A percentile compares a stretch with the other conserved stretches of the same genome.
These are phyloP conservation scores for Propithecus deckenii DNA, from an alignment of 2,797 vertebrate species.

Conservation along the genomic window DNA sequence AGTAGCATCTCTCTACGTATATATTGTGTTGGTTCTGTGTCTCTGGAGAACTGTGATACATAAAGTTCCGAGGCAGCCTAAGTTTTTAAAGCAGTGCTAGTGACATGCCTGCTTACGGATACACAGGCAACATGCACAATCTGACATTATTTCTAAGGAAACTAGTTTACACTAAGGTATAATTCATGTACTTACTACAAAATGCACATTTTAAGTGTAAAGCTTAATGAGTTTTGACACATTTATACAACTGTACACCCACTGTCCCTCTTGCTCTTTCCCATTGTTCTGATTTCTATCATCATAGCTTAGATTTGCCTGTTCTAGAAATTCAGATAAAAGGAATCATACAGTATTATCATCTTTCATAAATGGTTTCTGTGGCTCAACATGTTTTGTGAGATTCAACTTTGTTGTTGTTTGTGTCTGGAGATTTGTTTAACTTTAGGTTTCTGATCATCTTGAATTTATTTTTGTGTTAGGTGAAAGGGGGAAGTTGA, in stretches of 20 bases:
- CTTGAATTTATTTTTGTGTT: background rate
- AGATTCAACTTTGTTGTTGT: background rate
- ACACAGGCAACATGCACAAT: background rate
- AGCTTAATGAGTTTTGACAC: background rate
- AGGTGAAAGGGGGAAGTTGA: background rate
- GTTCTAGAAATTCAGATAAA: background rate
- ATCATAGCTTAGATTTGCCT: background rate
- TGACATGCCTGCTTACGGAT: background rate
- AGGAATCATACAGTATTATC: background rate
- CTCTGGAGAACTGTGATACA: background rate
- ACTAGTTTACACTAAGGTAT: background rate
- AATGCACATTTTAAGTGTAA: background rate
- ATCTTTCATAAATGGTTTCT: background rate
- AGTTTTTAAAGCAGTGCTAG: background rate
- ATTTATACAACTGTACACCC: background rate
- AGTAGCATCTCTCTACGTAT: background rate
- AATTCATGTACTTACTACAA: background rate
- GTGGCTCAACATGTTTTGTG: background rate
- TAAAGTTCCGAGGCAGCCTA: background rate
- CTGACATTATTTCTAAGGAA: background rate
- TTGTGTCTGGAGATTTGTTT: background rate
- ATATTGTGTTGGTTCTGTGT: background rate
- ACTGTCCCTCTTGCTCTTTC: background rate
- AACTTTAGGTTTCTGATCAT: background rate
- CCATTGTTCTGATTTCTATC: background rate